Conservation (phyloP, 2,113 vertebrate species). For the Colaptes auratus region DNA sequence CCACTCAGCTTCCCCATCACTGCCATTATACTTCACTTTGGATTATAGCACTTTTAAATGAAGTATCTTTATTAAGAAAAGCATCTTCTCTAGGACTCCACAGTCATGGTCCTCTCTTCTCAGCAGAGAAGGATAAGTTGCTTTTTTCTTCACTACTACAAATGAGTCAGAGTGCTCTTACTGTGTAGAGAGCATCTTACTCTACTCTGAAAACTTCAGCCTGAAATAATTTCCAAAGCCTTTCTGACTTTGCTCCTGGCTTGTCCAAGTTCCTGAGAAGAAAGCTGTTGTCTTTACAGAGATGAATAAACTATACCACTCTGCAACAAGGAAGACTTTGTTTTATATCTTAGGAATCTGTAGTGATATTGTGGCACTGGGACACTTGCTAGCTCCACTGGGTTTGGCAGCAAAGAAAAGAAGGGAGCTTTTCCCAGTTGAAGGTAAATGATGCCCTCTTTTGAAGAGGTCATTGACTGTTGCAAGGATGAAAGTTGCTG, state of each 20-base stretch:
- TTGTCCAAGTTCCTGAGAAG: neutral
- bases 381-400: neutral
- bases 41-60: neutral
- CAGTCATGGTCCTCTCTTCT: neutral
- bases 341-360: neutral
- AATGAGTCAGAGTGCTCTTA: neutral
- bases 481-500: conserved; percentile 25
- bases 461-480: conserved; percentile 40
- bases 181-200: neutral
- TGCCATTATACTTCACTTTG: neutral
- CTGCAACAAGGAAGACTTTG: neutral
- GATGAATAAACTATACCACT: neutral
- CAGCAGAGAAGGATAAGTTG: neutral
- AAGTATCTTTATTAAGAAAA: neutral
- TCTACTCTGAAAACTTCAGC: neutral
- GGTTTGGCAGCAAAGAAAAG: neutral
- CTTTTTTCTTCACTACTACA: neutral
- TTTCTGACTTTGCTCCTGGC: neutral
- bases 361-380: neutral
- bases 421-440: neutral
- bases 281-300: neutral
- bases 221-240: neutral
- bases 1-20: neutral
- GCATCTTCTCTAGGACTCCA: neutral
- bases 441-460: conserved; percentile 18